Evolutionary conservation across 2,888 invertebrate genomes (phyloP).

Genomic region (Yponomeuta plumbellus): DNA sequence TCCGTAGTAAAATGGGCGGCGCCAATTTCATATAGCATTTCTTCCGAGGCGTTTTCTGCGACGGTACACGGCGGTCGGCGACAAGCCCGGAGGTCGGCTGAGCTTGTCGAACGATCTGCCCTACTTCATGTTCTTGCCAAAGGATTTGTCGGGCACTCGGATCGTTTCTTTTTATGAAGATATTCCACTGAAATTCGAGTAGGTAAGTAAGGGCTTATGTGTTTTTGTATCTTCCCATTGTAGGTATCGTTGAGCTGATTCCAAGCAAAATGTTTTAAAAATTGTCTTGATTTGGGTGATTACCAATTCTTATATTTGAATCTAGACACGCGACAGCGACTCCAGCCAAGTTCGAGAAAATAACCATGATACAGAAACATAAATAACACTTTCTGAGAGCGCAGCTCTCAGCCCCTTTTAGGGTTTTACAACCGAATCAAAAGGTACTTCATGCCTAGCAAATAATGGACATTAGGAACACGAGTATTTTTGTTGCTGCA

Average conservation of each 20-base stretch:
- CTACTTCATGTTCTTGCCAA: conserved; percentile 72
- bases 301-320: no score
- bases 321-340: no score
- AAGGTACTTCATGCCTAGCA: conserved; percentile 38
- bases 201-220: conserved; percentile 28
- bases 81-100: conserved; percentile 52
- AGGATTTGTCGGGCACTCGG: conserved; percentile 71
- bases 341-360: no score
- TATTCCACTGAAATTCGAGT: conserved; percentile 60
- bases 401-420: conserved; percentile 32
- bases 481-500: conserved; percentile 61
- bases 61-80: conserved; percentile 41
- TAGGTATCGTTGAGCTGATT: neutral
- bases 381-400: neutral
- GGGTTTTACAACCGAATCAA: conserved; percentile 62
- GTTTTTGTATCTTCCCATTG: neutral
- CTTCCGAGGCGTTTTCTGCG: conserved; percentile 41
- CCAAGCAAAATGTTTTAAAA: no score
- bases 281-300: no score
- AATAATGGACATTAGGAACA: conserved; percentile 52
- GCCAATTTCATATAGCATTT: conserved; percentile 70
- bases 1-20: conserved; percentile 75
- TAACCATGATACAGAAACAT: neutral
- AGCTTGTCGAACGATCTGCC: conserved; percentile 71
- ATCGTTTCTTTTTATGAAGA: conserved; percentile 70